A percentile compares a stretch with the other conserved stretches of the same genome.
Evolutionary conservation across 2,797 vertebrate species (phyloP).

Genomic region (Mormyrops boulengeri): DNA sequence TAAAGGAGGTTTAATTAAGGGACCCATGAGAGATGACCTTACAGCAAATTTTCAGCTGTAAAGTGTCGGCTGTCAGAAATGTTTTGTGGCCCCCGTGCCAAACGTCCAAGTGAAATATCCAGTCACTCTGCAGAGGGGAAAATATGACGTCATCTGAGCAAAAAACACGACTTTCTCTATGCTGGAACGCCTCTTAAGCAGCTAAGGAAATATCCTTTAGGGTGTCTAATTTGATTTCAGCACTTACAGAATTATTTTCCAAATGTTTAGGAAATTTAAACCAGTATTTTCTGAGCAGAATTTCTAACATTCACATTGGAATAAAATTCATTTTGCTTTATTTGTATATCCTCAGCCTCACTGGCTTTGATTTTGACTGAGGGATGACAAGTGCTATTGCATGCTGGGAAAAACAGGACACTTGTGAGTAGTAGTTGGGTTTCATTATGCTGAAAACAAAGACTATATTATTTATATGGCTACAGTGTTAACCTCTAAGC

Average conservation of each 20-base stretch:
- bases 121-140: background rate
- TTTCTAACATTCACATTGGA: background rate
- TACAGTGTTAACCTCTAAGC: background rate
- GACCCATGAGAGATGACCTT: conserved; percentile 32
- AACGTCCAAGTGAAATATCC: background rate
- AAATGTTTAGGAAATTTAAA: background rate
- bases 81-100: background rate
- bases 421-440: background rate
- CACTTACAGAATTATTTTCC: background rate
- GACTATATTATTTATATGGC: background rate
- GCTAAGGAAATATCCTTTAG: background rate
- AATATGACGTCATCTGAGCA: background rate
- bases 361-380: background rate
- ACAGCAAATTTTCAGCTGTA: background rate
- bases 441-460: background rate
- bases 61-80: conserved; percentile 9
- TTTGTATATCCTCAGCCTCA: background rate
- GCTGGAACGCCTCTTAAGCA: background rate
- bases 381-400: background rate
- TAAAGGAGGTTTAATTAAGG: conserved; percentile 94
- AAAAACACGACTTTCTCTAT: background rate
- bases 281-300: background rate
- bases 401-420: background rate
- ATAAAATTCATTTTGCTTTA: background rate
- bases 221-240: background rate